Evolutionary conservation across 2,888 invertebrate genomes (phyloP).

Genomic region (Sphinx pinastri): DNA sequence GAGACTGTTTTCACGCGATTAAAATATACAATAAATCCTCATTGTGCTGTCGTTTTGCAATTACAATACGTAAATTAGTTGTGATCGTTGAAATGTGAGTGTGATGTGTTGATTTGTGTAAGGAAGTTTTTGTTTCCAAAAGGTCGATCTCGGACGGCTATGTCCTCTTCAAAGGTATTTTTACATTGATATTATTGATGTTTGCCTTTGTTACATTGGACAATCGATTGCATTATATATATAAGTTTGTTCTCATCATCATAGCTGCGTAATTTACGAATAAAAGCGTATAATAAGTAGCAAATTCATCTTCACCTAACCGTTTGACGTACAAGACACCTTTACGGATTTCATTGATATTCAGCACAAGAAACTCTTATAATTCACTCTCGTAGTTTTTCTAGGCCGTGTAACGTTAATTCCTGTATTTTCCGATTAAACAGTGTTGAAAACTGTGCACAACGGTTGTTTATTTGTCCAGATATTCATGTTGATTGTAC

Average conservation of each 20-base stretch:
- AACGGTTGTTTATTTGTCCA: conserved; percentile 18
- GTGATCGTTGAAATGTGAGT: conserved; percentile 56
- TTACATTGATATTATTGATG: conserved; percentile 56
- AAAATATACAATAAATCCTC: conserved; percentile 51
- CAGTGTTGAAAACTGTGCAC: not conserved
- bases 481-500: conserved; percentile 33
- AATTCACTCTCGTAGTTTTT: conserved; percentile 17
- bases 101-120: conserved; percentile 51
- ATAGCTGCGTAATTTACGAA: conserved; percentile 27
- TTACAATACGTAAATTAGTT: conserved; percentile 45
- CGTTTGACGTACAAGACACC: conserved; percentile 44
- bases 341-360: conserved; percentile 41
- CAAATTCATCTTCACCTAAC: conserved; percentile 39
- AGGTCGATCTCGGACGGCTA: conserved; percentile 76
- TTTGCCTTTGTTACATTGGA: conserved; percentile 55
- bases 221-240: conserved; percentile 37
- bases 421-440: conserved; percentile 11
- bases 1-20: conserved; percentile 60
- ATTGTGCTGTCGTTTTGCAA: conserved; percentile 43
- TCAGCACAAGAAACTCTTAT: conserved; percentile 21
- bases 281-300: conserved; percentile 37
- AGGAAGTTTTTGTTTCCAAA: conserved; percentile 67
- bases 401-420: conserved; percentile 26
- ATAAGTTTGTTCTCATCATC: conserved; percentile 32
- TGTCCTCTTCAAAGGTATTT: conserved; percentile 58